Evolutionary conservation across 2,113 vertebrate species (phyloP), one percentile per base, ranked within the genome.

Genomic region (Arizona elegans): DNA sequence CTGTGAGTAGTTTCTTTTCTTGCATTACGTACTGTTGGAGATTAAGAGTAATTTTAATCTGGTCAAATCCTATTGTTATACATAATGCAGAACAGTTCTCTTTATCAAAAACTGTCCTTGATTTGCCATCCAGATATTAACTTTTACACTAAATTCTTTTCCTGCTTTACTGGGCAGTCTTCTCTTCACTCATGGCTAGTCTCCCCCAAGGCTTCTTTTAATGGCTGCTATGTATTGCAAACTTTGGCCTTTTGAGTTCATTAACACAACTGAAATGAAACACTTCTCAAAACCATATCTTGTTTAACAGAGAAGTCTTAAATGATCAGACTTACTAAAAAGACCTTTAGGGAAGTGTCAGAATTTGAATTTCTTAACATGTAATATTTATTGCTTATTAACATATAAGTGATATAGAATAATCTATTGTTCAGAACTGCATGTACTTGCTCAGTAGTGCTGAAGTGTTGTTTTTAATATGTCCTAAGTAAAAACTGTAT

Each of bases 1-100:
- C 99, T 24, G 99, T 99, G 89, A 98, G 99, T 98, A 91, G 65
- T 19, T 43, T 12, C 91, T 91, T 58, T 7, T 81, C 91, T 3
- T 54, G 12, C 53, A 53, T 86, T 33, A 5, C 59, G 0, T 0
- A 1, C 86, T 53, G 8, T 91, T 94, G 91, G 85, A 10, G 24
- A 43, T 70, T 59, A 88, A 65, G 1, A 75, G 9, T 55, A 47
- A 55, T 59, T 5, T 86, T 29, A 52, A 59, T 5, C 86, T 56
- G 7, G 55, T 10, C 23, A 43, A 33, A 9, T 70, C 33, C 43
- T 17, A 24, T 52, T n/a, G 47, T 54, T 47, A 19, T 24, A 53
- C 0, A 43, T 88, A n/a, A 17, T 9, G 2, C 0, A 0, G 21
- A n/a, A 86, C 47, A 59, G 8, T 85, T 53, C 4, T 90, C 43